phyloP scores from a whole-genome alignment of 1,140 invertebrate genomes.

The Anoplolepis gracilipes region DNA sequence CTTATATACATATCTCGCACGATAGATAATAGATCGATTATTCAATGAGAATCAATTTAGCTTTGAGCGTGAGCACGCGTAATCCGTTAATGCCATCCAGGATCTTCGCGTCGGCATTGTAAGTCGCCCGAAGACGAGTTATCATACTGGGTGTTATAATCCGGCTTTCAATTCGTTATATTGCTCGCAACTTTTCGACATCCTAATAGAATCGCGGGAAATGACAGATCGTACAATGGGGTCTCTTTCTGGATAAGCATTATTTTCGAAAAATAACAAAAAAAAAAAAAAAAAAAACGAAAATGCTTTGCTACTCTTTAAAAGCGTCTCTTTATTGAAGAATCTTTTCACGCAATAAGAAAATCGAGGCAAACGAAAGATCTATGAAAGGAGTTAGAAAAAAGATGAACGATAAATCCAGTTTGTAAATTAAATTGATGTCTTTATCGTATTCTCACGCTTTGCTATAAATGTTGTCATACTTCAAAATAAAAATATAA shows the following conservation, averaged over 20 bases:
- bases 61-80: constrained; percentile 21
- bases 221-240: constrained; percentile 14
- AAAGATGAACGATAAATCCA: constrained; percentile 36
- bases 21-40: constrained; percentile 25
- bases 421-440: constrained; percentile 48
- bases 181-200: constrained; percentile 14
- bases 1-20: constrained; percentile 16
- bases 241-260: background rate
- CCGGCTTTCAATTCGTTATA: constrained; percentile 25
- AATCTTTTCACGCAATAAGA: constrained; percentile 32
- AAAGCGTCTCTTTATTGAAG: constrained; percentile 3
- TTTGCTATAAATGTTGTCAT: constrained; percentile 18
- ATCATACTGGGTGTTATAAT: constrained; percentile 39
- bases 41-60: constrained; percentile 21
- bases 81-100: constrained; percentile 40
- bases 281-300: background rate
- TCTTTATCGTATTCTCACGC: constrained; percentile 24
- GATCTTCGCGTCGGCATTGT: background rate
- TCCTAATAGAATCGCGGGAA: background rate
- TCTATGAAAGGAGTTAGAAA: background rate
- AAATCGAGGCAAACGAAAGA: constrained; percentile 14
- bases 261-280: background rate
- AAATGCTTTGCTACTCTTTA: constrained; percentile 23
- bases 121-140: constrained; percentile 28
- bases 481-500: constrained; percentile 30